Conservation (phyloP, 2,113 vertebrate species). For the Protobothrops flavoviridis region DNA sequence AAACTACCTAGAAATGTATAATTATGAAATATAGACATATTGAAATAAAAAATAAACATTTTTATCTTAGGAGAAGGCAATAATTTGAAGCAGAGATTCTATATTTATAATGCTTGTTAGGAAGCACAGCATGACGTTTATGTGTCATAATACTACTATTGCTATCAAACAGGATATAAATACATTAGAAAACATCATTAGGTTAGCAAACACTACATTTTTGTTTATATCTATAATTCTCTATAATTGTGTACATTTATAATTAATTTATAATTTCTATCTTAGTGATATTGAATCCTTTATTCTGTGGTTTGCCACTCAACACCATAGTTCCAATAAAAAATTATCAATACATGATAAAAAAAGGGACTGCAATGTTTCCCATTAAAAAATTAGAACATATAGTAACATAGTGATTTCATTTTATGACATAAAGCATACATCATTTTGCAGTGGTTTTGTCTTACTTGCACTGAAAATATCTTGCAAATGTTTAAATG, state of each 20-base stretch:
- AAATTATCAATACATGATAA: conserved; percentile 16
- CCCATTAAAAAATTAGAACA: conserved; percentile 16
- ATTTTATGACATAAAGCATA: background rate
- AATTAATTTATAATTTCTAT: background rate
- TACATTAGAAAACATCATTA: background rate
- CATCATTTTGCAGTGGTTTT: background rate
- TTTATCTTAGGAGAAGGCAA: background rate
- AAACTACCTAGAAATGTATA: background rate
- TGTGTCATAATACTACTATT: background rate
- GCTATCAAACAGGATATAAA: background rate
- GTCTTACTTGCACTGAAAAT: fast-evolving
- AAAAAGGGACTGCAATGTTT: background rate
- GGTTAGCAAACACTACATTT: background rate
- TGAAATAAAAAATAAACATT: background rate
- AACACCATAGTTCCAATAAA: background rate
- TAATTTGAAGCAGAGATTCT: background rate
- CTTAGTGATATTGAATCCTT: background rate
- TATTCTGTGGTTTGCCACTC: background rate
- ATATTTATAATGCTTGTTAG: background rate
- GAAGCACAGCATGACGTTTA: background rate
- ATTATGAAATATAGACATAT: background rate
- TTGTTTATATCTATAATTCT: background rate
- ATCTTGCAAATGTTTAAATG: background rate
- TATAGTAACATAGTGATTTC: conserved; percentile 3
- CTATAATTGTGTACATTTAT: background rate